phyloP scores from a whole-genome alignment of 2,797 vertebrate genomes.

The Gadopsis marmoratus region DNA sequence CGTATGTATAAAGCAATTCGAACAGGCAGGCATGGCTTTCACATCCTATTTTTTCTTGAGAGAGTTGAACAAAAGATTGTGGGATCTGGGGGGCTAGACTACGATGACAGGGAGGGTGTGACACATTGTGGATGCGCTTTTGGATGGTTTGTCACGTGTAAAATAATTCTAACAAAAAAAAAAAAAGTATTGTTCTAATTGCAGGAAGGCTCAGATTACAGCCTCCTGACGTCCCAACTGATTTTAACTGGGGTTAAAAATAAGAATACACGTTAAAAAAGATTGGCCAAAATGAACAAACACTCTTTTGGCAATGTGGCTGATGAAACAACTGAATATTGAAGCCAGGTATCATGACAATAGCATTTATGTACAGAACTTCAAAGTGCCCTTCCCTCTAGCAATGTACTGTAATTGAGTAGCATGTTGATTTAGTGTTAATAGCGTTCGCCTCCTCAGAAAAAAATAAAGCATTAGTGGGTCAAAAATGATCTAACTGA shows the following conservation, averaged over 20 bases:
- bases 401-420: constrained; percentile 49
- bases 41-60: constrained; percentile 99
- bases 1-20: constrained; percentile 99
- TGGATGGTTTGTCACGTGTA: constrained; percentile 43
- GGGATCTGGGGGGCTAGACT: constrained; percentile 70
- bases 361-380: constrained; percentile 70
- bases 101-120: constrained; percentile 68
- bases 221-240: constrained; percentile 31
- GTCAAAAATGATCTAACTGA: constrained; percentile 65
- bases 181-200: constrained; percentile 3
- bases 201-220: constrained; percentile 46
- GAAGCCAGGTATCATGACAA: constrained; percentile 52
- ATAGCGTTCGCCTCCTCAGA: constrained; percentile 56
- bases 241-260: constrained; percentile 18
- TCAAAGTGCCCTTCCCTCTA: constrained; percentile 60
- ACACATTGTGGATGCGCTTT: constrained; percentile 87
- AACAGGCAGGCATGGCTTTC: constrained; percentile 99
- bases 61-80: constrained; percentile 89
- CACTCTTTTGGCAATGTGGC: constrained; percentile 63
- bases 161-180: constrained; percentile 24
- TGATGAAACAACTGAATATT: constrained; percentile 64
- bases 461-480: constrained; percentile 56
- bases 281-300: constrained; percentile 45
- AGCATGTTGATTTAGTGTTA: constrained; percentile 82
- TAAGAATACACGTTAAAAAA: constrained; percentile 14